Conservation (phyloP, 2,797 vertebrate genomes). For the Myotis myotis region DNA sequence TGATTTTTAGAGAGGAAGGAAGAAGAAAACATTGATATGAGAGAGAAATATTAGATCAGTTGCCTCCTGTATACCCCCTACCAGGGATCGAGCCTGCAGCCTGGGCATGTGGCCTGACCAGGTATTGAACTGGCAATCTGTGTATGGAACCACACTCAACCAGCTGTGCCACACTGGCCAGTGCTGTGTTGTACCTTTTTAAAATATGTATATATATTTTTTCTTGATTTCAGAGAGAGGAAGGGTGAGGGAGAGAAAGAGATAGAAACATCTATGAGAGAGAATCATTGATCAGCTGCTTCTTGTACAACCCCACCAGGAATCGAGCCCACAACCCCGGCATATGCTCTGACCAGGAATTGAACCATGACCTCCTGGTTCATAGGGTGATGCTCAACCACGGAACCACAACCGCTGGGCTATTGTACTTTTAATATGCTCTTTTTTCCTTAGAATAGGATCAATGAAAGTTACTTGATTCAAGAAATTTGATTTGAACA, state of each 20-base stretch:
- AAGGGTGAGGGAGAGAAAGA: neutral
- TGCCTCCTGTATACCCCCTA: neutral
- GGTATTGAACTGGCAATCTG: neutral
- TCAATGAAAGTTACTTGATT: constrained; percentile 22
- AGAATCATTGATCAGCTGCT: neutral
- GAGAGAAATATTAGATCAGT: neutral
- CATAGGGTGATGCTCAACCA: neutral
- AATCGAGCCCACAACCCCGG: neutral
- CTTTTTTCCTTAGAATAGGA: constrained; percentile 2
- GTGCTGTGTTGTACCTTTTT: too few relatives aligned
- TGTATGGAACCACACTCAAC: too few relatives aligned
- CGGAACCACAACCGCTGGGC: neutral
- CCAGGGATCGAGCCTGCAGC: neutral
- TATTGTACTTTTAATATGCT: neutral
- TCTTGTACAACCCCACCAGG: too few relatives aligned
- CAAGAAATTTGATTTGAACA: neutral
- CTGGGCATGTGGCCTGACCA: neutral
- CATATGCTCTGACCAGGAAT: neutral
- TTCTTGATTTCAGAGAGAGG: neutral
- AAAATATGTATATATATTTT: neutral
- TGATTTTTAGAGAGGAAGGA: neutral
- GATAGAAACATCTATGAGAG: neutral
- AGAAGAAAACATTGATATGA: neutral
- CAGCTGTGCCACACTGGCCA: too few relatives aligned
- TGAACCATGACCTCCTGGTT: neutral